Base-by-base conservation (phyloP, 2,113 vertebrate species). In the Dunckerocampus dactyliophorus region DNA sequence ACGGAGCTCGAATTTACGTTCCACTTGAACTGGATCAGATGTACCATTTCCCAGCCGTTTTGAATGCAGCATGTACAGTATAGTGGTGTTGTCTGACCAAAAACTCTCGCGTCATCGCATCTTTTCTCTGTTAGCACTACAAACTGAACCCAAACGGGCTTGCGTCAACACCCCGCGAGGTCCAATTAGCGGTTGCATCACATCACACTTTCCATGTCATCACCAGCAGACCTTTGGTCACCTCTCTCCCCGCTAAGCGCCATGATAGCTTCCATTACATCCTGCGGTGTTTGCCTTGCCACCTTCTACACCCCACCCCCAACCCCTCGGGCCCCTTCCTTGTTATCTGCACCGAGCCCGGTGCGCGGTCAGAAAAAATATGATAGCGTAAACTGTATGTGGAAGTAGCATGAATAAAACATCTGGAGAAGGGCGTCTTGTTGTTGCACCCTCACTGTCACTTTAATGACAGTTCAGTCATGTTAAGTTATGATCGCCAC, bases 391-490 rank as follows among this genome's bases (percentile, higher is more conserved):
- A 7, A 8, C 31, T 34, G 31, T 80, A 76, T 82, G 84, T 78
- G 77, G 74, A 72, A 77, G 69, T 75, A 72, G 21, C 28, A 88
- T 88, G 84, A 88, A 89, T 89, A 83, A 89, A 88, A 87, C 85
- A 90, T 89, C 47, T 28, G 22, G 9, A 50, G 4, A 8, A 39
- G 61, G 62, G 63, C 70, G 55, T 55, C 60, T 21, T 75, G 65
- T 67, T 54, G 48, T 39, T 39, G 37, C 37, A 39, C 37, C 24
- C 5, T 28, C 24, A 34, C 31, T 34, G 31, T 34, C 39, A 14
- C 39, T 14, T 43, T 43, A 6, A 43, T 43, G 12, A 43, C 39
- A 43, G 12, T 8, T 43, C 12, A 14, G 13, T 2, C 14, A 14
- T 43, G 3, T 43, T 43, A 13, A 43, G 34, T 37, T 39, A 39